Base-by-base conservation (phyloP, 2,113 vertebrate species). In the Platichthys stellatus region DNA sequence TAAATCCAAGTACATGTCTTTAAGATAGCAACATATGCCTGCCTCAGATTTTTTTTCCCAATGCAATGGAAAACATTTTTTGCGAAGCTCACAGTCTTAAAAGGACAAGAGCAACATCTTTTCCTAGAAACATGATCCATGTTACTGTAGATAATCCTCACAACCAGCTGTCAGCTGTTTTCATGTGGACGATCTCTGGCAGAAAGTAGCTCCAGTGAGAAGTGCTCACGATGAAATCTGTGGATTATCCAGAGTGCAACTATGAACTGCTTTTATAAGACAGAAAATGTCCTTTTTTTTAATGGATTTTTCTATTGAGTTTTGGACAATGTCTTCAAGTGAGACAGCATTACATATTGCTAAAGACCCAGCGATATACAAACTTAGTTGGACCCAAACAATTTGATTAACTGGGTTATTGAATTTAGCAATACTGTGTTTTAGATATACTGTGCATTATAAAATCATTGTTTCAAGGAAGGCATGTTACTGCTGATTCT, bases 91-190 rank as follows among this genome's bases (percentile, higher is more conserved):
- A 35, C 28, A n/a, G 21, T 3, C 23, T 31, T n/a, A 71, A 62
- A 78, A 68, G 10, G 24, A 26, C 12, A 53, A n/a, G 40, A 51
- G 17, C 20, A 60, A 15, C n/a, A 72, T 28, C 11, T 68, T 63
- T 71, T 67, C 79, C 73, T 40, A 4, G 63, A 72, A 68, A 43
- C 63, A 47, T 58, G 0, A 20, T 31, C 63, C 40, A 28, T 43
- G 35, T 61, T 21, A 38, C 49, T 57, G 28, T 13, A 24, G 49
- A 18, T 73, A 63, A 73, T 68, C 74, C 74, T 51, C 49, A 35
- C 38, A 56, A 26, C 24, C 28, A 20, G n/a, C 49, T 26, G 40
- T 63, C 71, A 51, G 47, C 63, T n/a, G 45, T 67, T 70, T 57
- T 47, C 35, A 56, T 9, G 9, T 17, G 2, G 20, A 45, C 31